phyloP scores from a whole-genome alignment of 2,113 vertebrate genomes.

The Cygnus atratus region DNA sequence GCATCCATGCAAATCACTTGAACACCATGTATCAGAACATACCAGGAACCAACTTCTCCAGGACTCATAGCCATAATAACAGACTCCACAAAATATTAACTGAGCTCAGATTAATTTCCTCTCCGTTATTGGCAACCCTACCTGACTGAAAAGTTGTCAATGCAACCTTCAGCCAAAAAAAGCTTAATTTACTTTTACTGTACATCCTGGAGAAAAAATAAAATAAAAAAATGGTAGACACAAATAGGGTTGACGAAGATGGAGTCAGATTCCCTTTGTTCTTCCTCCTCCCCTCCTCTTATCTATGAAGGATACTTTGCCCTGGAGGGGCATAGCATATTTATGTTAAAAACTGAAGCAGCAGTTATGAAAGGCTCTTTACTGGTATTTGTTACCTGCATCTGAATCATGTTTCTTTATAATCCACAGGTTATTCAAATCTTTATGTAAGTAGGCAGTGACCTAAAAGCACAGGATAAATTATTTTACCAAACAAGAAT shows the following conservation, averaged over 20 bases:
- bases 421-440: constrained; percentile 96
- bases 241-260: background rate
- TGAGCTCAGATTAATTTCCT: background rate
- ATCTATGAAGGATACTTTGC: background rate
- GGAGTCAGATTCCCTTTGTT: background rate
- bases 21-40: background rate
- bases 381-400: constrained; percentile 76
- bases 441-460: constrained; percentile 95
- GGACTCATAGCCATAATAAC: background rate
- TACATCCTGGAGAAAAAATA: background rate
- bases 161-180: background rate
- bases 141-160: background rate
- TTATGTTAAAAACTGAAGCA: background rate
- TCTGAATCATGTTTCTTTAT: constrained; percentile 84
- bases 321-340: background rate
- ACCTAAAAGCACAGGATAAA: constrained; percentile 78
- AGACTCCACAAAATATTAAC: background rate
- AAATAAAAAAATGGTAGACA: background rate
- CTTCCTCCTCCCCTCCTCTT: background rate
- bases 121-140: background rate
- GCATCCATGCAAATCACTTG: background rate
- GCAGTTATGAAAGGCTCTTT: background rate
- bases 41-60: background rate
- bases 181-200: background rate
- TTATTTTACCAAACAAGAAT: background rate